Evolutionary conservation across 2,888 invertebrate species (phyloP), one percentile per base, ranked within the genome.

Genomic region (Drosophila parthenogenetica): DNA sequence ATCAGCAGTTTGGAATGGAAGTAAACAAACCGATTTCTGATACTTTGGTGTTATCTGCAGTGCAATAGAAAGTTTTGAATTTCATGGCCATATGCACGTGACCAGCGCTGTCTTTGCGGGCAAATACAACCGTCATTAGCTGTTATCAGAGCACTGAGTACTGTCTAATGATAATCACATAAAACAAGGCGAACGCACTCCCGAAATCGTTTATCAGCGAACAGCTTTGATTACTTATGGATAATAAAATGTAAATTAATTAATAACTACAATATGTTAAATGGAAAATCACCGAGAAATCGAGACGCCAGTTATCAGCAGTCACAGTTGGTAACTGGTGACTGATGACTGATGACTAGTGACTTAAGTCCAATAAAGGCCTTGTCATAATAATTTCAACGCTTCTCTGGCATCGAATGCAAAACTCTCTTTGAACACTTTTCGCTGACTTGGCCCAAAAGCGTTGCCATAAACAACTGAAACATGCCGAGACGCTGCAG

Each of bases 121-220:
- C 35, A 35, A 42, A 42, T 40, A 54, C 22, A 57, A 53, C 32
- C 49, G 22, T 64, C 63, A 60, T 39, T 70, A 37, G 54, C 11
- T 46, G 58, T 67, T 76, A 76, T 79, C 77, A 59, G n/a, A 42
- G 13, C 22, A 11, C 7, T 5, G n/a, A 42, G 13, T 19, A 11
- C 7, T 5, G 25, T 45, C 14, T 48, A 59, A 46, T 75, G 73
- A 78, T 74, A 81, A 81, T 77, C 43, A n/a, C 45, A 63, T 55
- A 69, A 77, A 69, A 60, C 69, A 37, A 40, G 17, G 70, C 66
- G 64, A 39, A 62, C 64, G 70, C 84, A 83, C 79, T 87, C 89
- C 81, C 87, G 81, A 87, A 82, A 85, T 73, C 61, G 53, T 73
- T 81, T 79, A 79, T 87, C 77, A 77, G 65, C 11, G 64, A 39